These are phyloP conservation scores for Chaetodon auriga DNA, from an alignment of 2,113 vertebrate species.

Conservation along the genomic window DNA sequence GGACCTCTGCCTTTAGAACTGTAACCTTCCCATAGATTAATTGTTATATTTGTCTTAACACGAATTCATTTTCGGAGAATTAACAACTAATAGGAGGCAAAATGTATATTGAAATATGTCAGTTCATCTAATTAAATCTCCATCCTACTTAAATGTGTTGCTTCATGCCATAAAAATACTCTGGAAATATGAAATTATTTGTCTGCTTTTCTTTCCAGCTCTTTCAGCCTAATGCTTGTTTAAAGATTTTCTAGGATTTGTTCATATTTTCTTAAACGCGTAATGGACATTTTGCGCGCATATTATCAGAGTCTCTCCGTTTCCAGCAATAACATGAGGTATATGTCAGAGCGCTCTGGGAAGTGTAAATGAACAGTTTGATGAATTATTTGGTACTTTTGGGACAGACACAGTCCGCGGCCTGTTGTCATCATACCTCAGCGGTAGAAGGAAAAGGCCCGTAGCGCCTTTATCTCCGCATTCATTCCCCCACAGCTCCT, in stretches of 20 bases:
- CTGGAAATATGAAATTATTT: background rate
- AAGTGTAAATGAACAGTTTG: slow-evolving; percentile 23
- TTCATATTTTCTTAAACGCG: background rate
- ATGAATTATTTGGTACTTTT: slow-evolving; percentile 1
- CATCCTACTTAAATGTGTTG: too few relatives aligned
- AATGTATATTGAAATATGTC: background rate
- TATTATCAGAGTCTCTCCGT: background rate
- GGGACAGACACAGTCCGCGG: slow-evolving; percentile 14
- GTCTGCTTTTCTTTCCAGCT: background rate
- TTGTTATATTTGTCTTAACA: background rate
- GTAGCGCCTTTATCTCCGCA: slow-evolving; percentile 28
- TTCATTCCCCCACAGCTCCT: slow-evolving; percentile 40
- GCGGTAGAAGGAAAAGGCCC: slow-evolving; percentile 11
- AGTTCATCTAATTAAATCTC: background rate
- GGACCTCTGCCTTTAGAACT: background rate
- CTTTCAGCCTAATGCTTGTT: background rate
- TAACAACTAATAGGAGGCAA: background rate
- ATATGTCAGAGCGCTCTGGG: background rate
- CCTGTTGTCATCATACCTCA: slow-evolving; percentile 26
- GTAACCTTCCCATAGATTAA: background rate
- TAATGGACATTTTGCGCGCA: background rate
- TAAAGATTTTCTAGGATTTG: background rate
- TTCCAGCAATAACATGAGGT: slow-evolving; percentile 32
- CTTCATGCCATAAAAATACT: too few relatives aligned
- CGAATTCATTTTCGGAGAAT: background rate